Base-by-base conservation (phyloP, 2,888 invertebrate species). In the Protodeltote pygarga region DNA sequence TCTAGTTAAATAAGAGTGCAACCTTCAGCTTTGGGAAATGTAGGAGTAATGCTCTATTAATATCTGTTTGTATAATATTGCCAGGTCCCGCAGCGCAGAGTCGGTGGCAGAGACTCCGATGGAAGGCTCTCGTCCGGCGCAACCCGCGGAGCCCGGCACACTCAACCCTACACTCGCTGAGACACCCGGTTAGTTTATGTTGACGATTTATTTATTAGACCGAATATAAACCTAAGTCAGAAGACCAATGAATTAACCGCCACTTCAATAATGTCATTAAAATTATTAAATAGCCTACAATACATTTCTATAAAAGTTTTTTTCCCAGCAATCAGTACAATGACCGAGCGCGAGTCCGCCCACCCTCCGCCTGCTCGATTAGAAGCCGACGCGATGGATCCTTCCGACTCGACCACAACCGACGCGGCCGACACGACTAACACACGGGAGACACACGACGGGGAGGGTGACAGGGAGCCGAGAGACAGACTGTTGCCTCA, bases 291-390 rank as follows among this genome's bases (percentile, higher is more conserved):
- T n/a, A n/a, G n/a, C n/a, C n/a, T n/a, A n/a, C n/a, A n/a, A n/a
- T n/a, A 19, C 15, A 15, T 3, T 16, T 8, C 5, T 29, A 15
- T 9, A 11, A 9, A 14, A 39, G 25, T 9, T 5, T n/a, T 33
- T 21, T 27, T 21, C 9, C 5, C 68, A 94, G 96, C 95, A 10
- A 96, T 98, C 61, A 96, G 95, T 38, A 95, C 96, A 65, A 98
- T 98, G 97, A 99, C 99, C 3, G 99, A 99, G 84, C 95, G 96
- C 46, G 97, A 98, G 78, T 97, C 97, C 0, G 98, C 98, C 0
- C 98, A 98, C 92, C 97, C 83, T 1, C 95, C 11, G 74, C 89
- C 54, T 52, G 95, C 69, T 0, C 66, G 61, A 2, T 46, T 69
- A 5, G 67, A 50, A 46, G 50, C 19, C 5, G 58, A 65, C 49